phyloP scores from a whole-genome alignment of 2,113 vertebrate genomes.

The Penelope pileata region DNA sequence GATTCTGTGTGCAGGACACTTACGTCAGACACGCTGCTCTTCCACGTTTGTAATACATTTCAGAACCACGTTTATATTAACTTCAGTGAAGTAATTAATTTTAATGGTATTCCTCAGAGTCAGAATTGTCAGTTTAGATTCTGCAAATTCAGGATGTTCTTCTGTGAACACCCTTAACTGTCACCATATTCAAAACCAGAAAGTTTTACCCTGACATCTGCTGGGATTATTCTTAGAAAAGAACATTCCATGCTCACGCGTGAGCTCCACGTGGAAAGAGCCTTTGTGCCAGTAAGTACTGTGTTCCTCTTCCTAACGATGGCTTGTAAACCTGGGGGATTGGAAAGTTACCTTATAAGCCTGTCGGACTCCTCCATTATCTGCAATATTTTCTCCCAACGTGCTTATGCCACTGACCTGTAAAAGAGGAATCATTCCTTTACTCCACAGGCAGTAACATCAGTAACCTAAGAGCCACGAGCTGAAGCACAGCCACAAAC shows the following conservation, averaged over 20 bases:
- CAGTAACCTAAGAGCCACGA: background rate
- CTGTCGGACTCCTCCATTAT: constrained; percentile 95
- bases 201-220: background rate
- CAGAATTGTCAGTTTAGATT: background rate
- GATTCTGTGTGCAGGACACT: background rate
- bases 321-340: background rate
- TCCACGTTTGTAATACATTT: background rate
- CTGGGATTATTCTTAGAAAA: background rate
- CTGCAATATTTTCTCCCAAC: constrained; percentile 95
- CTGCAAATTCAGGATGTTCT: background rate
- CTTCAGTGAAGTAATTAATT: background rate
- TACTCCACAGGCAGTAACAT: background rate
- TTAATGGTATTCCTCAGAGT: background rate
- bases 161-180: background rate
- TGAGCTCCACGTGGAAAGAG: background rate
- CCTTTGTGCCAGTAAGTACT: background rate
- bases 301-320: background rate
- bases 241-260: background rate
- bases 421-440: background rate
- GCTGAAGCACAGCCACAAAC: background rate
- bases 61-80: background rate
- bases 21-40: background rate
- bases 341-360: constrained; percentile 87
- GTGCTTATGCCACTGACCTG: constrained; percentile 96
- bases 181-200: background rate